A percentile compares a stretch with the other conserved stretches of the same genome.
Conservation (phyloP, 2,113 vertebrate genomes). For the Eonycteris spelaea region DNA sequence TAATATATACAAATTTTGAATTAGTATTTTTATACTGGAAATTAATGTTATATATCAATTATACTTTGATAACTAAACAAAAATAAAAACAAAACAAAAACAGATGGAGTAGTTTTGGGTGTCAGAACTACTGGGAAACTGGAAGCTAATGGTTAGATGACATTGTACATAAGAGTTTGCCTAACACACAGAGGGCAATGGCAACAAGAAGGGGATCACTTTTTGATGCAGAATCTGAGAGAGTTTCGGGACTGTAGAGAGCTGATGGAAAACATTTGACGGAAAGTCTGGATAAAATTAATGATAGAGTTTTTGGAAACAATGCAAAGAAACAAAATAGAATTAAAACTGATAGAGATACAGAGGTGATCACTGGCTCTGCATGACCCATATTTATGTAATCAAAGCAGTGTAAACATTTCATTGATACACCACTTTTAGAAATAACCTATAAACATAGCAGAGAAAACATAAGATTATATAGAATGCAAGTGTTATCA, state of each 20-base stretch:
- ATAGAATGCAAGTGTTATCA: background rate
- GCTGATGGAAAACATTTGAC: background rate
- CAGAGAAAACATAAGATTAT: background rate
- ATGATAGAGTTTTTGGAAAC: background rate
- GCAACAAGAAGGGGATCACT: background rate
- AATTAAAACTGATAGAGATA: background rate
- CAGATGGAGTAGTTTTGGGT: background rate
- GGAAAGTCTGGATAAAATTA: background rate
- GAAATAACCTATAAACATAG: background rate
- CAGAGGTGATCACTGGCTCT: background rate
- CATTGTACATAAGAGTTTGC: background rate
- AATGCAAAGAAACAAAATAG: background rate
- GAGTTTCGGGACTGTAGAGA: background rate
- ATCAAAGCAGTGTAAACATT: background rate
- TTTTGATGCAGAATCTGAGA: background rate
- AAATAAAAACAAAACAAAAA: background rate
- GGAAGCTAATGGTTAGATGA: background rate
- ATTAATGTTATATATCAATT: background rate
- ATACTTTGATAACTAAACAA: background rate
- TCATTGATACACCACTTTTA: background rate
- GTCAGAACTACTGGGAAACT: background rate
- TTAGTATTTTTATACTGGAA: background rate
- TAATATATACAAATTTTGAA: background rate
- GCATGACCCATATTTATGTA: background rate
- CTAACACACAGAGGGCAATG: background rate